Evolutionary conservation across 1,140 invertebrate species (phyloP).

Genomic region (Cotesia typhae): DNA sequence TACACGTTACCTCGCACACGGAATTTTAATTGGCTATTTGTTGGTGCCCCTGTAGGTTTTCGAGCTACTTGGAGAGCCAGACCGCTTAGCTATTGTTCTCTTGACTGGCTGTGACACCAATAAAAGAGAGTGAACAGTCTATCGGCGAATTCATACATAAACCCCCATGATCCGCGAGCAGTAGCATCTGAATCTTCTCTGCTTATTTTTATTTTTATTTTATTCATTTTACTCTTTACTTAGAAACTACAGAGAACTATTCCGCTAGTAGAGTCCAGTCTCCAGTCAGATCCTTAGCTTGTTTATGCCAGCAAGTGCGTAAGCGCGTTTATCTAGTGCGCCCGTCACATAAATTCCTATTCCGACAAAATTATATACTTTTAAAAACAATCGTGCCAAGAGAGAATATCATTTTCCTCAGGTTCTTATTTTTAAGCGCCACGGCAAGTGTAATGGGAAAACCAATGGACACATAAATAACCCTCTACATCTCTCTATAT

Average conservation of each 20-base stretch:
- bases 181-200: too few relatives aligned
- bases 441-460: constrained; percentile 6
- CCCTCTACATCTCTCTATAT: not conserved
- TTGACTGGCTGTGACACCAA: constrained; percentile 20
- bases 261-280: too few relatives aligned
- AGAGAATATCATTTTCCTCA: not conserved
- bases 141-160: constrained; percentile 2
- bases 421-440: not conserved
- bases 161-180: not conserved
- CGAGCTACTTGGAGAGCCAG: not conserved
- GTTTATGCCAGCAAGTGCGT: not conserved
- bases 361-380: constrained; percentile 6
- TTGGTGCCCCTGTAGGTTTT: constrained; percentile 24
- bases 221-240: too few relatives aligned
- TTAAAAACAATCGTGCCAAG: not conserved
- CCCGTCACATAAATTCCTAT: not conserved
- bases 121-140: constrained; percentile 17
- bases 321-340: not conserved
- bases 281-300: too few relatives aligned
- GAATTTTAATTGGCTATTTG: constrained; percentile 42
- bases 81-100: constrained; percentile 30
- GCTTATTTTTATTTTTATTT: too few relatives aligned
- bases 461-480: constrained; percentile 14
- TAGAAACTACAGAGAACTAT: too few relatives aligned
- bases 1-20: constrained; percentile 24